phyloP scores from a whole-genome alignment of 2,888 invertebrate genomes.

The Melikaiella ostensackeni region DNA sequence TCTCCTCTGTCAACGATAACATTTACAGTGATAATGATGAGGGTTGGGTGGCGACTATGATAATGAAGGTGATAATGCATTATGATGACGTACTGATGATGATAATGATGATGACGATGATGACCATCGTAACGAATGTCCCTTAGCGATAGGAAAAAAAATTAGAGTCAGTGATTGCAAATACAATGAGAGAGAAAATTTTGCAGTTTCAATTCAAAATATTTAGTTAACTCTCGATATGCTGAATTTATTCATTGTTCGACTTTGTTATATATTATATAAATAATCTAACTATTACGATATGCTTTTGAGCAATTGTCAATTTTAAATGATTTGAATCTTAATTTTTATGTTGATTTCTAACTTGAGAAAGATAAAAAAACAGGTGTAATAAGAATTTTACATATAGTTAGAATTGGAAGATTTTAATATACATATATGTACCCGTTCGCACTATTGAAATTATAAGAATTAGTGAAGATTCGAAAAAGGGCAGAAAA shows the following conservation, averaged over 20 bases:
- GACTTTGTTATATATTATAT: constrained; percentile 33
- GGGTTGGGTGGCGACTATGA: constrained; percentile 43
- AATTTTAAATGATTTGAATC: neutral
- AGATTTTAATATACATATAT: constrained; percentile 9
- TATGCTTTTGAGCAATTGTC: neutral
- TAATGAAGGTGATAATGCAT: constrained; percentile 40
- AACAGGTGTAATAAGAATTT: neutral
- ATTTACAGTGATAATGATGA: constrained; percentile 46
- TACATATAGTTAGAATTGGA: constrained; percentile 12
- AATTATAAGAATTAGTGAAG: neutral
- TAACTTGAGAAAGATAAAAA: neutral
- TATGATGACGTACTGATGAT: constrained; percentile 29
- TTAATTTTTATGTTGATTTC: neutral
- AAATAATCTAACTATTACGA: constrained; percentile 15
- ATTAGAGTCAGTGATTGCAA: constrained; percentile 36
- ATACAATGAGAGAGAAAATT: constrained; percentile 44
- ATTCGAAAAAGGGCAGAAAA: neutral
- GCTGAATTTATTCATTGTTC: constrained; percentile 26
- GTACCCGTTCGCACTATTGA: neutral
- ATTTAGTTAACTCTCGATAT: neutral
- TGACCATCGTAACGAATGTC: constrained; percentile 2
- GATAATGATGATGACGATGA: constrained; percentile 45
- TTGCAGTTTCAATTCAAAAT: constrained; percentile 27
- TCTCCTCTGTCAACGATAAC: constrained; percentile 58
- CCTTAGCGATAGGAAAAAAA: constrained; percentile 25